These are phyloP conservation scores for Ophion slaviceki DNA, from an alignment of 2,888 invertebrate genomes.

Conservation along the genomic window DNA sequence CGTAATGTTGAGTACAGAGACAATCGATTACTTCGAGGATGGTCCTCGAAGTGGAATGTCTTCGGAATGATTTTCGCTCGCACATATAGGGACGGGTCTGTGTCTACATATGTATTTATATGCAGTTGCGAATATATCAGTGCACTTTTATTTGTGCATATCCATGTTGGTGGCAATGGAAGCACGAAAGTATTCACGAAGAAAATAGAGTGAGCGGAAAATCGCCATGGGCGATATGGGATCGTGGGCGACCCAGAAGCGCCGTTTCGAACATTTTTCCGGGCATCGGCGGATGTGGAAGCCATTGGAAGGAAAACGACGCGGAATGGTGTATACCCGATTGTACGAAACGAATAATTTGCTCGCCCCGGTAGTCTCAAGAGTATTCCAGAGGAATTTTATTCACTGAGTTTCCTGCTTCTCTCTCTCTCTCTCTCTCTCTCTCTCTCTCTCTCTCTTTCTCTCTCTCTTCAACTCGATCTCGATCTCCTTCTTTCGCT, in stretches of 20 bases:
- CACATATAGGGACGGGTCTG: no score
- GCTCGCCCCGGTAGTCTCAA: conserved; percentile 50
- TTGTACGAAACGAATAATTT: conserved; percentile 63
- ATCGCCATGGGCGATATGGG: conserved; percentile 57
- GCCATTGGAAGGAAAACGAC: conserved; percentile 21
- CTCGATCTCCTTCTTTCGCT: background rate
- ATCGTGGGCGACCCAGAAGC: conserved; percentile 45
- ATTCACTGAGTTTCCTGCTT: conserved; percentile 37
- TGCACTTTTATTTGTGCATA: background rate
- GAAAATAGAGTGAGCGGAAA: conserved; percentile 47
- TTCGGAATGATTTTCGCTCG: no score
- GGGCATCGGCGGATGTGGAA: conserved; percentile 17
- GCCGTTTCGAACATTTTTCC: conserved; percentile 44
- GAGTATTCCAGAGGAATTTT: conserved; percentile 55
- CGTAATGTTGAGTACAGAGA: no score
- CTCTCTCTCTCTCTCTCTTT: conserved; percentile 24
- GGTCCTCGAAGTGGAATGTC: no score
- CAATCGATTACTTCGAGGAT: no score
- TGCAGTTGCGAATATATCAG: background rate
- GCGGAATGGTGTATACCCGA: conserved; percentile 39
- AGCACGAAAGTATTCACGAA: conserved; percentile 31
- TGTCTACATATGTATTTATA: no score
- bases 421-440: conserved; percentile 27
- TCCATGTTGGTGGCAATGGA: background rate
- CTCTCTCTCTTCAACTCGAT: background rate